Percentiles rank a stretch among this genome's conserved stretches.
These are phyloP conservation scores for Pollicipes pollicipes DNA, from an alignment of 1,140 invertebrate genomes.

Conservation along the genomic window DNA sequence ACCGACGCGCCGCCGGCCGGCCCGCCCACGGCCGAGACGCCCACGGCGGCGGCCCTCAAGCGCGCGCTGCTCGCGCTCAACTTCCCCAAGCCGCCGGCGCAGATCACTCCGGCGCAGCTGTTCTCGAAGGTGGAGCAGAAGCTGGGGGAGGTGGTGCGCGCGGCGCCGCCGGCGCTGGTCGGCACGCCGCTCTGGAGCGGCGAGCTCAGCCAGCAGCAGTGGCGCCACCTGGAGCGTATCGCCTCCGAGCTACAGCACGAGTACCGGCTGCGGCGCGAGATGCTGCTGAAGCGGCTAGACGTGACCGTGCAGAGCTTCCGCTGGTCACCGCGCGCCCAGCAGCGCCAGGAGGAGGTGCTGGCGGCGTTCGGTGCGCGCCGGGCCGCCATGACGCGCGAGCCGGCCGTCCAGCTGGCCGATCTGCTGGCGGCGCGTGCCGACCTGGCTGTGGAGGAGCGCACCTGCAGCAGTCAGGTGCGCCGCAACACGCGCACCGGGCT, in stretches of 20 bases:
- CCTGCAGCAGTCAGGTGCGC: slow-evolving; percentile 55
- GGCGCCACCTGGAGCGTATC: slow-evolving; percentile 47
- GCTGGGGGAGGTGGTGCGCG: slow-evolving; percentile 33
- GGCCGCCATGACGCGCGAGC: slow-evolving; percentile 39
- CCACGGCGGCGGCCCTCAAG: slow-evolving; percentile 54
- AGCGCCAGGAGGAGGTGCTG: slow-evolving; percentile 51
- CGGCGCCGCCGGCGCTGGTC: slow-evolving; percentile 39
- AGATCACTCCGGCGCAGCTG: slow-evolving; percentile 51
- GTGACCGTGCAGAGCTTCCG: slow-evolving; percentile 87
- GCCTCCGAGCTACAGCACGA: slow-evolving; percentile 57
- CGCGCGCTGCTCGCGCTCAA: slow-evolving; percentile 54
- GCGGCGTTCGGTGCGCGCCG: slow-evolving; percentile 47
- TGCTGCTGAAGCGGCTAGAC: slow-evolving; percentile 74
- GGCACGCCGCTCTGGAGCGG: slow-evolving; percentile 61
- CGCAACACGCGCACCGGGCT: slow-evolving; percentile 60
- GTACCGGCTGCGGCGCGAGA: slow-evolving; percentile 63
- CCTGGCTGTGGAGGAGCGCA: slow-evolving; percentile 68
- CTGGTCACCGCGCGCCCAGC: slow-evolving; percentile 68
- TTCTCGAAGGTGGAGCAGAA: slow-evolving; percentile 59
- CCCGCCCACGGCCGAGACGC: slow-evolving; percentile 37
- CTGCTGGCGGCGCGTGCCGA: slow-evolving; percentile 65
- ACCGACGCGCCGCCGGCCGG: slow-evolving; percentile 20
- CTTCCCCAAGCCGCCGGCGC: slow-evolving; percentile 65
- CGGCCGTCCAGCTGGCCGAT: slow-evolving; percentile 44
- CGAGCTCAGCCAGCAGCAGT: slow-evolving; percentile 55